These are phyloP conservation scores for Ploceus nigricollis DNA, from an alignment of 2,113 vertebrate species.

Conservation along the genomic window DNA sequence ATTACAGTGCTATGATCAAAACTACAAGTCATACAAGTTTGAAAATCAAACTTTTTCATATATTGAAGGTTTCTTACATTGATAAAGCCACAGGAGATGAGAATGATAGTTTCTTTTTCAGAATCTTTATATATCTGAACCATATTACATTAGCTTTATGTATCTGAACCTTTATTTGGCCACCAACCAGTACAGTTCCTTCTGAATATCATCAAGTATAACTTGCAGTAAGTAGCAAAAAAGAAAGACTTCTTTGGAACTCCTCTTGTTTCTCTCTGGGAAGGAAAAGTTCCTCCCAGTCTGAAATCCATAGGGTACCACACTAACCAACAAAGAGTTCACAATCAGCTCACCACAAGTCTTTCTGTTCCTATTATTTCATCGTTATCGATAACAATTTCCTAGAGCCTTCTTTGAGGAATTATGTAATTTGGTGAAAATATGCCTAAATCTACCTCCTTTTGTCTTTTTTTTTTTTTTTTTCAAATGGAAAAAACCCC, in stretches of 20 bases:
- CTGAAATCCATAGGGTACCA: background rate
- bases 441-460: background rate
- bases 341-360: background rate
- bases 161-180: background rate
- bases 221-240: background rate
- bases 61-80: background rate
- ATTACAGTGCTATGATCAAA: background rate
- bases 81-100: background rate
- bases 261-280: background rate
- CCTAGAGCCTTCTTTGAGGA: background rate
- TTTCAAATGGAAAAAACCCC: accelerated
- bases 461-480: background rate
- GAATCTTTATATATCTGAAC: background rate
- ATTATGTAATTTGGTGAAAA: background rate
- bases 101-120: background rate
- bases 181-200: background rate
- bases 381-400: background rate
- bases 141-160: background rate
- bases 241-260: background rate
- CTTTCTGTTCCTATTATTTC: background rate
- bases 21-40: background rate
- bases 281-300: background rate
- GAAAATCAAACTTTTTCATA: background rate
- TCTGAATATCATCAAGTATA: background rate
- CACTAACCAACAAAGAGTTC: background rate